Evolutionary conservation across 1,140 invertebrate species (phyloP).

Genomic region (Achroia grisella): DNA sequence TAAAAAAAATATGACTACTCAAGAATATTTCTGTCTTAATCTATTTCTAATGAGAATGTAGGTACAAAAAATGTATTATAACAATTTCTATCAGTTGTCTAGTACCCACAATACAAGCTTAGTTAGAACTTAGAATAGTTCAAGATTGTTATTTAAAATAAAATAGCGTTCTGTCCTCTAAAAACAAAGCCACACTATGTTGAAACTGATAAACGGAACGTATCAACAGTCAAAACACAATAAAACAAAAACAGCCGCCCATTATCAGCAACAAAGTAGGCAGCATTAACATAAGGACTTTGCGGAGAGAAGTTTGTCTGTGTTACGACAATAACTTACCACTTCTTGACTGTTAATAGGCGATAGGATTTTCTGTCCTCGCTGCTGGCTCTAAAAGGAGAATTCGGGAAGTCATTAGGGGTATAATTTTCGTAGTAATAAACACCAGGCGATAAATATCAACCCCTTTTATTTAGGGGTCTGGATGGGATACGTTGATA

Average conservation of each 20-base stretch:
- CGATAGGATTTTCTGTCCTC: constrained; percentile 63
- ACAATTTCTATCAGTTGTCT: background rate
- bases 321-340: constrained; percentile 42
- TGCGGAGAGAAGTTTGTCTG: constrained; percentile 22
- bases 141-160: too few relatives aligned
- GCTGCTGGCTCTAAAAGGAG: constrained; percentile 17
- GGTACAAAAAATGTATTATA: too few relatives aligned
- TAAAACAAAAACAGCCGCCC: constrained; percentile 8
- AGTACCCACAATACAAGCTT: too few relatives aligned
- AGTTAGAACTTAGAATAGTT: too few relatives aligned
- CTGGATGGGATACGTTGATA: constrained; percentile 11
- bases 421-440: constrained; percentile 69
- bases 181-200: too few relatives aligned
- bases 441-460: constrained; percentile 66
- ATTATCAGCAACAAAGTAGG: constrained; percentile 12
- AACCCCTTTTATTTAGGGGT: constrained; percentile 44
- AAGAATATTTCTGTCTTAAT: background rate
- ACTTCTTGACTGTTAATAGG: constrained; percentile 62
- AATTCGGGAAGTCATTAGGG: constrained; percentile 65
- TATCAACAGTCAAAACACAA: background rate
- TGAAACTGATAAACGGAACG: too few relatives aligned
- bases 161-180: too few relatives aligned
- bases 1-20: too few relatives aligned
- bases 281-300: constrained; percentile 50
- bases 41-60: background rate